Percentiles rank a stretch among this genome's conserved stretches.
phyloP scores from a whole-genome alignment of 2,797 vertebrate species.

The Poeciliopsis gracilis region DNA sequence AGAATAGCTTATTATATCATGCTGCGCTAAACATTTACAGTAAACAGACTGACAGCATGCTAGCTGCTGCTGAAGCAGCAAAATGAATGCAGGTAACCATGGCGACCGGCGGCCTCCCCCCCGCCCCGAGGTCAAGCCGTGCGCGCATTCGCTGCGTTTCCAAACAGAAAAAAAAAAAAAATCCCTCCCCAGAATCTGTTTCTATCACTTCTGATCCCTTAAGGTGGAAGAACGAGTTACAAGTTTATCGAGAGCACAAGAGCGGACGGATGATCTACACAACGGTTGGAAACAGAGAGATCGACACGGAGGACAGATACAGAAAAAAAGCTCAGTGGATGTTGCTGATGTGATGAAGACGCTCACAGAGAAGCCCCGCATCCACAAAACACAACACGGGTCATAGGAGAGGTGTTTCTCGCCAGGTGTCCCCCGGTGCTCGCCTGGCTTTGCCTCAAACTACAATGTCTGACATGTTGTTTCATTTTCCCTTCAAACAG shows the following conservation, averaged over 20 bases:
- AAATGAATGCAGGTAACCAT: no score
- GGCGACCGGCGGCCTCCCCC: no score
- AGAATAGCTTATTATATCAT: no score
- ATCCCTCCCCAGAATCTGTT: no score
- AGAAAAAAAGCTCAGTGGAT: slow-evolving; percentile 25
- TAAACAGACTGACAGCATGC: no score
- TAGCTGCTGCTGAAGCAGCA: no score
- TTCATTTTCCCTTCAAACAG: slow-evolving; percentile 46
- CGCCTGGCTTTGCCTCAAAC: slow-evolving; percentile 56
- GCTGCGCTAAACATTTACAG: no score
- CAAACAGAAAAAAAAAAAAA: no score
- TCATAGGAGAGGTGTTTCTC: slow-evolving; percentile 52
- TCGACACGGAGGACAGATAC: slow-evolving; percentile 22
- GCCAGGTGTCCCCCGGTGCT: slow-evolving; percentile 60
- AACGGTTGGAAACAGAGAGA: slow-evolving; percentile 12
- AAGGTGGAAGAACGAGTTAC: neutral
- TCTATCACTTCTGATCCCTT: no score
- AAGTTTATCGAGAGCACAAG: neutral
- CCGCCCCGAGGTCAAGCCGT: no score
- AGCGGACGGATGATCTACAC: neutral
- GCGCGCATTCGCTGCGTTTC: no score
- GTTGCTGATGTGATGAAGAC: slow-evolving; percentile 47
- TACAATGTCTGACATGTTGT: slow-evolving; percentile 53
- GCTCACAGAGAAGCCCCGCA: slow-evolving; percentile 33
- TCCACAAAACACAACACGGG: slow-evolving; percentile 54